Base-by-base conservation (phyloP, 1,140 invertebrate genomes). In the Chelonus insularis region DNA sequence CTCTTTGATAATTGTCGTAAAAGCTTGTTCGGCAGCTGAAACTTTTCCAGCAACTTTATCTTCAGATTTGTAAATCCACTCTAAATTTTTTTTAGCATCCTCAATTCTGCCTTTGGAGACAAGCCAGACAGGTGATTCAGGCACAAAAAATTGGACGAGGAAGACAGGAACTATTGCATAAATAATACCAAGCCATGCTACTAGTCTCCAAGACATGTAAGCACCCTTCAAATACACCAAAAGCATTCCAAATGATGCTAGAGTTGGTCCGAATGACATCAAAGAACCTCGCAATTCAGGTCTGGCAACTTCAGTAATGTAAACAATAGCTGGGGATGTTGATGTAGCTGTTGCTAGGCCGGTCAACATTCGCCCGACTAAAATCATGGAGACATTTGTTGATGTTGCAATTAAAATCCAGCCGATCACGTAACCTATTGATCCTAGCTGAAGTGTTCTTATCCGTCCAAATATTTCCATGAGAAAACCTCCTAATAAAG, bases 91-190 rank as follows among this genome's bases (percentile, higher is more conserved):
- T 41, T 75, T 77, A 4, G 87, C 87, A 45, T 86, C 81, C 2
- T 84, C 83, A 18, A 74, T 72, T 41, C 80, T 74, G 2, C 84
- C 86, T 62, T 85, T 85, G 0, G 82, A 80, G 0, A 88, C 76
- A 0, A 88, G 71, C 85, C 85, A 88, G 0, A 82, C 72, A 1
- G 90, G 90, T 57, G 88, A 89, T 78, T 91, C 90, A 0, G 88
- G 89, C 9, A 90, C 78, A 54, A 84, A 83, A 4, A 87, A 54
- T 70, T 84, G 78, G 11, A 85, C 75, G 1, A 89, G 41, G 8
- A 86, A 61, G 2, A 84, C 72, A 1, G 89, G 77, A 1, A 86
- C 61, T 1, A 87, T 66, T 18, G 85, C 78, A 18, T 86, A 81
- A 14, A 81, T 79, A 41, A 86, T 84, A 29, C 72, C 71, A 2